Evolutionary conservation across 2,888 invertebrate genomes (phyloP).

Genomic region (Amiota mariae): DNA sequence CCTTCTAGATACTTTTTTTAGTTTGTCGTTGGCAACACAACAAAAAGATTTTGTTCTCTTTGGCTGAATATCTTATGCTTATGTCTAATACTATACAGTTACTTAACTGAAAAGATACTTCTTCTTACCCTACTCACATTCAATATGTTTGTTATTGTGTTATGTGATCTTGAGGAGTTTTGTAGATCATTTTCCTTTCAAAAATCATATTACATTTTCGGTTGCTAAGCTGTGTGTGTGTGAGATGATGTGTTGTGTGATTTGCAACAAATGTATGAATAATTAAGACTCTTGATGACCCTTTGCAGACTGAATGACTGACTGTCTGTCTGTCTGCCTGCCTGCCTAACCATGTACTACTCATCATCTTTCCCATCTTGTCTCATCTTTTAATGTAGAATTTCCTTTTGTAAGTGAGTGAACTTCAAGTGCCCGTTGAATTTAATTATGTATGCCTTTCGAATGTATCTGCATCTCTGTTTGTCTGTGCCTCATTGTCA

Average conservation of each 20-base stretch:
- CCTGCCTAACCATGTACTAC: constrained; percentile 27
- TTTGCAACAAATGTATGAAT: constrained; percentile 54
- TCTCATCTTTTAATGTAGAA: constrained; percentile 43
- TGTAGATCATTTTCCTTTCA: too few relatives aligned
- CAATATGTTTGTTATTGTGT: too few relatives aligned
- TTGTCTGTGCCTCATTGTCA: constrained; percentile 26
- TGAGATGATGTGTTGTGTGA: constrained; percentile 33
- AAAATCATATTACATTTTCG: too few relatives aligned
- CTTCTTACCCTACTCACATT: background rate
- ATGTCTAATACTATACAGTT: constrained; percentile 26
- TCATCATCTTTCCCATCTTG: constrained; percentile 36
- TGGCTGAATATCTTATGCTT: background rate
- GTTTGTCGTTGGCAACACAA: background rate
- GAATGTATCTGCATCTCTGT: background rate
- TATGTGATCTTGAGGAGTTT: too few relatives aligned
- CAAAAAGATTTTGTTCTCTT: background rate
- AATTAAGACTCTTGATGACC: constrained; percentile 45
- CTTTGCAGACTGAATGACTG: constrained; percentile 43
- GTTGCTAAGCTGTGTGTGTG: constrained; percentile 4
- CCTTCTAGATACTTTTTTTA: background rate
- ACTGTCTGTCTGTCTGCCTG: constrained; percentile 33
- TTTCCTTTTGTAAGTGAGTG: constrained; percentile 26
- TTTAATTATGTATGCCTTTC: constrained; percentile 51
- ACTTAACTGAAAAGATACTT: constrained; percentile 22
- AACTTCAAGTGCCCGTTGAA: constrained; percentile 48